Evolutionary conservation across 2,888 invertebrate genomes (phyloP), one percentile per base, ranked within the genome.

Genomic region (Ecdyonurus torrentis): DNA sequence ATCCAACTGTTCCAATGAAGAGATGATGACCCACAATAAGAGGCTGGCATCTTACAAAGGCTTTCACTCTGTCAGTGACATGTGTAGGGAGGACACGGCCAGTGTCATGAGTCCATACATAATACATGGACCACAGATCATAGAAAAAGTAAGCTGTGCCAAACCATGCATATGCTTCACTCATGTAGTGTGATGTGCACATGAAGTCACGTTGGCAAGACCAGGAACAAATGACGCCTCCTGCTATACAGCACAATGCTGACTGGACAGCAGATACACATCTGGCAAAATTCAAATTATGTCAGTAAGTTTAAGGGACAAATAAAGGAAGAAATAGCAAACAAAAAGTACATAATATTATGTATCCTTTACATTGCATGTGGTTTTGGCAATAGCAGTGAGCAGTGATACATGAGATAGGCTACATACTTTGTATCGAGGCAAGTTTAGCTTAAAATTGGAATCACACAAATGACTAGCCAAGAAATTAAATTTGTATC

Each of bases 101-200:
- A 5, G 62, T 24, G 53, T 62, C 62, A 55, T 62, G 62, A 60
- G 37, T 25, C 23, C 65, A 58, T 65, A 87, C 87, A 75, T 82
- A 80, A 69, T 87, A 87, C 87, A 87, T 87, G 22, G 86, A 85
- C 84, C 87, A 86, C 67, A 87, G 86, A 74, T 87, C 87, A 70
- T 87, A 87, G 77, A 87, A 83, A 74, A 87, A 87, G 74, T 87
- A 87, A 0, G 87, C 85, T 37, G 87, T 85, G 1, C 87, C 87
- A 72, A 87, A 87, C 86, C 87, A 87, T 0, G 86, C 86, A 73
- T 87, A 87, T 1, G 85, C 86, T 70, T 87, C 85, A 61, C 86
- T 85, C 70, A 86, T 80, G 71, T 82, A 85, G 75, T 87, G 86
- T 1, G 84, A 84, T 2, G 85, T 79, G 65, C 80, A 80, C 67